Conservation (phyloP, 2,888 invertebrate genomes). For the Drosophila sordidapex region DNA sequence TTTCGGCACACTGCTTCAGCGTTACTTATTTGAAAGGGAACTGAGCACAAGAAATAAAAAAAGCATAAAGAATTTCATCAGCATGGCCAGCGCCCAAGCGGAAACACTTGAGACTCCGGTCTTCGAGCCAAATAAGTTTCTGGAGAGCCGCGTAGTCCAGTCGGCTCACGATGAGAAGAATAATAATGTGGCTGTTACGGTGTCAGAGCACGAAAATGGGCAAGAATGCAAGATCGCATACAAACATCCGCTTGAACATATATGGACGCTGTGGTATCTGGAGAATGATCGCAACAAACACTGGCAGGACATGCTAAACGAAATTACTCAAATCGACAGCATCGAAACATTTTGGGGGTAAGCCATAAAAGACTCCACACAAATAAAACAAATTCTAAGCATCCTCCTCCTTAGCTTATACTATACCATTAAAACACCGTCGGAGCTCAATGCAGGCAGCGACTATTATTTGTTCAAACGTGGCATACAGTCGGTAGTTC, state of each 20-base stretch:
- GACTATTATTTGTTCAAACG: conserved; percentile 70
- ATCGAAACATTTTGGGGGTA: conserved; percentile 86
- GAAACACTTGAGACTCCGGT: conserved; percentile 38
- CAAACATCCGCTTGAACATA: conserved; percentile 69
- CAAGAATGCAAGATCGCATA: conserved; percentile 51
- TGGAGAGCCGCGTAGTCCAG: conserved; percentile 35
- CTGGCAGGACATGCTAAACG: conserved; percentile 72
- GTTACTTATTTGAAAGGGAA: conserved; percentile 10
- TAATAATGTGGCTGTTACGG: conserved; percentile 12
- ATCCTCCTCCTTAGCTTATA: conserved; percentile 49
- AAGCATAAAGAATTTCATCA: background rate
- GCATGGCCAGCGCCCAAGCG: conserved; percentile 59
- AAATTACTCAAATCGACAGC: conserved; percentile 68
- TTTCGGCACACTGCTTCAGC: conserved; percentile 44
- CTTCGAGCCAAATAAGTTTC: conserved; percentile 40
- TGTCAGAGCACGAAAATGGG: conserved; percentile 31
- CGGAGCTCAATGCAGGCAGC: conserved; percentile 65
- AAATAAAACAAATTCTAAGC: conserved; percentile 86
- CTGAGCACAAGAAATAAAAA: background rate
- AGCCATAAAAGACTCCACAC: conserved; percentile 38
- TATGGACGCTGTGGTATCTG: conserved; percentile 72
- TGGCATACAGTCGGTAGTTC: conserved; percentile 59
- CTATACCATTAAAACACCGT: conserved; percentile 72
- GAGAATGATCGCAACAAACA: conserved; percentile 71
- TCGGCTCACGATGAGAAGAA: conserved; percentile 21